Conservation (phyloP, 2,888 invertebrate genomes). For the Lymantria dispar region DNA sequence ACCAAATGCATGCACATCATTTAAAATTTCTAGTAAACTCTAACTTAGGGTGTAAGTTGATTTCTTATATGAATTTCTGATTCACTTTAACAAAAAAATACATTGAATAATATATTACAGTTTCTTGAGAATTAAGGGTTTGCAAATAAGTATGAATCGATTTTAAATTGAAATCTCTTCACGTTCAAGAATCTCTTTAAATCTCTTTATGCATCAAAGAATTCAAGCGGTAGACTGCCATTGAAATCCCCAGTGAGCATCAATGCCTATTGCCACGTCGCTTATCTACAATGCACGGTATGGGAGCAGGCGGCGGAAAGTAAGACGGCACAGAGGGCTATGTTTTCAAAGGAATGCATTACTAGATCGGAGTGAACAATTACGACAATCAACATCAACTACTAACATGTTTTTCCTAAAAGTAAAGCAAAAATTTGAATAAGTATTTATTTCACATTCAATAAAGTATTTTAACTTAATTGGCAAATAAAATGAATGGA, state of each 20-base stretch:
- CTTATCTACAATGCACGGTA: constrained; percentile 69
- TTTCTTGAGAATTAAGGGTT: constrained; percentile 1
- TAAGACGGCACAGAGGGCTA: constrained; percentile 29
- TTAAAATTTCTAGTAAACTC: no score
- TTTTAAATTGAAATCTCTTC: constrained; percentile 56
- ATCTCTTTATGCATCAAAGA: constrained; percentile 73
- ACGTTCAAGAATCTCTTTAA: constrained; percentile 60
- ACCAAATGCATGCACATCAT: no score
- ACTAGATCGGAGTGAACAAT: constrained; percentile 50
- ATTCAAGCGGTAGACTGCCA: constrained; percentile 68
- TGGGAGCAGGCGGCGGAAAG: constrained; percentile 35
- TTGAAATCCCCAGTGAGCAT: constrained; percentile 76
- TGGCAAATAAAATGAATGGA: no score
- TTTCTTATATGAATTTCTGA: no score
- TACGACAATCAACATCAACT: constrained; percentile 32
- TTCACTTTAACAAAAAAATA: no score
- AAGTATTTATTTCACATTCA: no score
- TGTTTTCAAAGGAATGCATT: constrained; percentile 65
- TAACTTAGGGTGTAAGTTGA: no score
- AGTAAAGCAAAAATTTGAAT: no score
- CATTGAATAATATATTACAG: background rate
- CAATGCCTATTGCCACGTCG: constrained; percentile 79
- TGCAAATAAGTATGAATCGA: constrained; percentile 34
- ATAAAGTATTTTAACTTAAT: no score
- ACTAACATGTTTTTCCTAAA: no score